Evolutionary conservation across 2,113 vertebrate genomes (phyloP).

Genomic region (Myiozetetes cayanensis): DNA sequence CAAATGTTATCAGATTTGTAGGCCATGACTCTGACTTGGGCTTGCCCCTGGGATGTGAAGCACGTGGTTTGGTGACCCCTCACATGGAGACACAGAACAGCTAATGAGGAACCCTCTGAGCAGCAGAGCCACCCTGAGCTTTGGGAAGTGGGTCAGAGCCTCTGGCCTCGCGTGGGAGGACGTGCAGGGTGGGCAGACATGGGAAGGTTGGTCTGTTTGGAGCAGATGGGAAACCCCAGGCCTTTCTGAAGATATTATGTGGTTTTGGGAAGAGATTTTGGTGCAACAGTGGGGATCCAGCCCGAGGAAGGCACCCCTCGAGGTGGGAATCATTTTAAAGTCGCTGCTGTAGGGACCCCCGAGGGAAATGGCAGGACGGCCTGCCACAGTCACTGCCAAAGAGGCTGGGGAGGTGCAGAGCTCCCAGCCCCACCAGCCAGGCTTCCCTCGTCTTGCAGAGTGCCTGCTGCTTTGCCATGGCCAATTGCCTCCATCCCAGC

Average conservation of each 20-base stretch:
- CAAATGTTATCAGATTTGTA: background rate
- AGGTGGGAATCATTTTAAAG: background rate
- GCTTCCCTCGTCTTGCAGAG: slow-evolving; percentile 3
- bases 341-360: background rate
- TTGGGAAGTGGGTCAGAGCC: fast-evolving
- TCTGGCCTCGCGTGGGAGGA: fast-evolving
- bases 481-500: slow-evolving; percentile 57
- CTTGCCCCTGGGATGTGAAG: background rate
- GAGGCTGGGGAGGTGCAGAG: background rate
- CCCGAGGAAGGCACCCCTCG: background rate
- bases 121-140: background rate
- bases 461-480: slow-evolving; percentile 61
- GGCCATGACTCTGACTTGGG: background rate
- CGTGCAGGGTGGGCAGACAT: fast-evolving
- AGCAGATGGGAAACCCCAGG: background rate
- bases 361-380: background rate
- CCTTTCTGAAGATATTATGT: background rate
- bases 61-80: background rate
- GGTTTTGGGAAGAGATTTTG: background rate
- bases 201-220: background rate
- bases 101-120: background rate
- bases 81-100: background rate
- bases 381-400: background rate
- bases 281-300: background rate
- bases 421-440: background rate